Percentiles rank a stretch among this genome's conserved stretches.
These are phyloP conservation scores for Sebastes fasciatus DNA, from an alignment of 2,113 vertebrate species.

Conservation along the genomic window DNA sequence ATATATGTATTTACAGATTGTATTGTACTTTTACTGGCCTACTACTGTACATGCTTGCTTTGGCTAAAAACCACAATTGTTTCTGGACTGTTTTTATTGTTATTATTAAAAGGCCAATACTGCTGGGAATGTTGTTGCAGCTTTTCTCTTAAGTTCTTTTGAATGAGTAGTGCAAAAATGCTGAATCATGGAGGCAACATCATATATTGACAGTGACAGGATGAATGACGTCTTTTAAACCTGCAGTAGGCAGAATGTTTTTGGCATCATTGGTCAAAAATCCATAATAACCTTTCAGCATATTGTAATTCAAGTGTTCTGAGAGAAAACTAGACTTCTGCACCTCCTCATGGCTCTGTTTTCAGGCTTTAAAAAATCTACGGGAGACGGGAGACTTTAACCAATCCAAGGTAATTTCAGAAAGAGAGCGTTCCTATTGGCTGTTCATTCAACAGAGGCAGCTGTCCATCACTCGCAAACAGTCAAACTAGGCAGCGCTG, in stretches of 20 bases:
- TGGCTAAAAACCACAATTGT: constrained; percentile 52
- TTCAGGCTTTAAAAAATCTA: too few relatives aligned
- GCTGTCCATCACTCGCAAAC: too few relatives aligned
- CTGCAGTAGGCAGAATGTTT: neutral
- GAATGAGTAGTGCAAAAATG: neutral
- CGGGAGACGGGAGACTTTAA: too few relatives aligned
- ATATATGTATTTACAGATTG: constrained; percentile 68
- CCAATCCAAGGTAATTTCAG: too few relatives aligned
- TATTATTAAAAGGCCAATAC: constrained; percentile 73
- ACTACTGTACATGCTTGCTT: constrained; percentile 72
- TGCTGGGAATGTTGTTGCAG: constrained; percentile 35
- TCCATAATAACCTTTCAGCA: too few relatives aligned
- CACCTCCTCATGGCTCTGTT: too few relatives aligned
- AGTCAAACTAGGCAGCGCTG: too few relatives aligned
- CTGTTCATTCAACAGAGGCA: too few relatives aligned
- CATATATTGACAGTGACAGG: neutral
- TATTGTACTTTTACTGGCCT: constrained; percentile 66
- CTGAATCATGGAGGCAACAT: neutral
- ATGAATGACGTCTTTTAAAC: neutral
- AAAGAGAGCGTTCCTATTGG: too few relatives aligned
- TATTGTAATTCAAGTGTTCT: too few relatives aligned
- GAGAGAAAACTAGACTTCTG: too few relatives aligned
- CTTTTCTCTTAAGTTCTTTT: constrained; percentile 6
- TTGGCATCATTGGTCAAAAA: too few relatives aligned
- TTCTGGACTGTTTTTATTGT: constrained; percentile 73